Evolutionary conservation across 2,113 vertebrate genomes (phyloP).

Genomic region (Anoura caudifer): DNA sequence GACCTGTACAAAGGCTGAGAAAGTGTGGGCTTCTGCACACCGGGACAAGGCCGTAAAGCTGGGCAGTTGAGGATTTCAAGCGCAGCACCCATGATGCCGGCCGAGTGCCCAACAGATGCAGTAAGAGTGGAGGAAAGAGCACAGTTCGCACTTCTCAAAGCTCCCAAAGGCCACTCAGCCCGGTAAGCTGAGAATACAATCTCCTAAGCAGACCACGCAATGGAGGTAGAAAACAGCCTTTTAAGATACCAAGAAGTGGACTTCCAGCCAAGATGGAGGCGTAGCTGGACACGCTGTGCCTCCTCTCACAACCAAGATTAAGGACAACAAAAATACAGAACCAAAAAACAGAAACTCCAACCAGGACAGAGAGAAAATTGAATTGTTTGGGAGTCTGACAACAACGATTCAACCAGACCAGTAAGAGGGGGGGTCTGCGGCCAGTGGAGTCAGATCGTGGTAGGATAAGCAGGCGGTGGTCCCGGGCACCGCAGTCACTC

Average conservation of each 20-base stretch:
- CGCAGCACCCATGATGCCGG: neutral
- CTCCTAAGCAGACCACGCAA: neutral
- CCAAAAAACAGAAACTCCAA: no score
- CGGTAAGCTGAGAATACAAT: accelerated
- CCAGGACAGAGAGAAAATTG: no score
- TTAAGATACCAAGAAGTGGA: neutral
- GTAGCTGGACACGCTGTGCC: no score
- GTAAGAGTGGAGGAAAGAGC: neutral
- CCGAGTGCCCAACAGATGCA: neutral
- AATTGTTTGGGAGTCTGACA: no score
- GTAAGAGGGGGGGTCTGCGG: no score
- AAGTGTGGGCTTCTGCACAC: neutral
- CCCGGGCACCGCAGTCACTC: no score
- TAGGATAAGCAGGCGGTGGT: no score
- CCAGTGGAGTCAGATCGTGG: no score
- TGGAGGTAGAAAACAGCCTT: neutral
- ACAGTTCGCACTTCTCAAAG: neutral
- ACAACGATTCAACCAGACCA: no score
- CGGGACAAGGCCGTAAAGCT: neutral
- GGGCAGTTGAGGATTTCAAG: neutral
- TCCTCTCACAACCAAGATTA: no score
- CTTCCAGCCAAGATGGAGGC: no score
- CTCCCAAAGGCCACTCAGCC: neutral
- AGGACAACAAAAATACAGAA: no score
- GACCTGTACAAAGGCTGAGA: neutral